phyloP scores from a whole-genome alignment of 2,888 invertebrate genomes.

The Diadegma fenestrale region DNA sequence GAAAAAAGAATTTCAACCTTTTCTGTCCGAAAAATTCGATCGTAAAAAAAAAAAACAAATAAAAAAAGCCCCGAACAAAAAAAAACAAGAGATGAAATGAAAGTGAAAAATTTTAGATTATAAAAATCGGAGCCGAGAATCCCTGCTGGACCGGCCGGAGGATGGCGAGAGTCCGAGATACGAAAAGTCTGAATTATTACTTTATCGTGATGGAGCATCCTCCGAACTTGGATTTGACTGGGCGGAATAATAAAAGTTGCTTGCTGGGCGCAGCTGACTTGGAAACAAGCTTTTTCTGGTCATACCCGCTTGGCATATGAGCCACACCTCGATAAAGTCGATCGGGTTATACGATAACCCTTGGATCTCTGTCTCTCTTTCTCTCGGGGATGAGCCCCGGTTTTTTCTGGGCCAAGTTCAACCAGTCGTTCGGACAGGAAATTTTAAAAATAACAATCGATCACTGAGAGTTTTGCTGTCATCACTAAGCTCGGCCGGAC shows the following conservation, averaged over 20 bases:
- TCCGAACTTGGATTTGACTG: constrained; percentile 2
- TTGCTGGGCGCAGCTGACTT: neutral
- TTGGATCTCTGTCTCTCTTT: neutral
- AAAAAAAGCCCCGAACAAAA: too few species aligned
- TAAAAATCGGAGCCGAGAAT: neutral
- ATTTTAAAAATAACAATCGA: constrained; percentile 32
- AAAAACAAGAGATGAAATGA: neutral
- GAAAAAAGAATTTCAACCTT: too few species aligned
- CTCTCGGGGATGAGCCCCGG: neutral
- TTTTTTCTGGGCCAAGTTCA: constrained; percentile 62
- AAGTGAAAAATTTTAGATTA: too few species aligned
- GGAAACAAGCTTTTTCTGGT: constrained; percentile 21
- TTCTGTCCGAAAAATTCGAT: too few species aligned
- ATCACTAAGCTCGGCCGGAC: neutral
- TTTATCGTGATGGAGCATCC: constrained; percentile 3
- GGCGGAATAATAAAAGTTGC: constrained; percentile 17
- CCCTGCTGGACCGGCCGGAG: neutral
- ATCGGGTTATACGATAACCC: constrained; percentile 53
- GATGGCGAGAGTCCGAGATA: neutral
- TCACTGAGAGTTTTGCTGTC: neutral
- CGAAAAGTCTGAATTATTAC: constrained; percentile 6
- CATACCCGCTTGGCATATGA: constrained; percentile 1
- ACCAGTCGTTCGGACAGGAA: constrained; percentile 32
- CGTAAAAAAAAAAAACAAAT: too few species aligned
- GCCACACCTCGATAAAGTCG: constrained; percentile 64